Evolutionary conservation across 2,797 vertebrate genomes (phyloP), one percentile per base, ranked within the genome.

Genomic region (Apodemus agrarius): DNA sequence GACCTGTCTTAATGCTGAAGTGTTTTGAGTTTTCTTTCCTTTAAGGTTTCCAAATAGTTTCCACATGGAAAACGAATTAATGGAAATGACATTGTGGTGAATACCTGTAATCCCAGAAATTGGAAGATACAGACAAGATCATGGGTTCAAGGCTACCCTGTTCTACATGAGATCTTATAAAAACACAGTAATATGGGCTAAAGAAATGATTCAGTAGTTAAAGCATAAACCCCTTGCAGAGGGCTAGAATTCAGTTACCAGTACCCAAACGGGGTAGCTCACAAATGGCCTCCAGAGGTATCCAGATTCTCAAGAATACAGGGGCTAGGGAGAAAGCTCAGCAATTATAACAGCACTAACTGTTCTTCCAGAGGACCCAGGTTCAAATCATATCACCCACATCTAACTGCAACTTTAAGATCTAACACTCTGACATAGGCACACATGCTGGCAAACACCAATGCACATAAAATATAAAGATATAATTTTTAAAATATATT

Each of bases 21-120:
- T 37, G 79, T 83, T 81, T 80, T 67, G 12, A 46, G 16, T 87
- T 95, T 92, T 78, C 72, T 75, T 76, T 43, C 29, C 52, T 81
- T 89, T 96, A 83, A 89, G n/a, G 69, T 72, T 72, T 72, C 17
- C 52, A 74, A 75, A 76, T 40, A 94, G 74, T 92, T 86, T 96
- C 88, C 54, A 67, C 54, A 67, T 67, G 43, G 80, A 78, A 96
- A 85, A 95, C 43, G 14, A 10, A 89, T 40, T 91, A 63, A 40
- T 92, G 40, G 52, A 52, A 84, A 31, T n/a, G 37, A n/a, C 13
- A 61, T 12, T 14, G 52, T 52, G 52, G 52, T 52, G 52, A 52
- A 52, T 12, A 52, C 52, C 52, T 52, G 52, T 52, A 52, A 52
- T 12, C 11, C 52, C 52, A 52, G 52, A 52, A 52, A 12, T 52